Evolutionary conservation across 2,797 vertebrate genomes (phyloP), one percentile per base, ranked within the genome.

Genomic region (Sebastes cheni): DNA sequence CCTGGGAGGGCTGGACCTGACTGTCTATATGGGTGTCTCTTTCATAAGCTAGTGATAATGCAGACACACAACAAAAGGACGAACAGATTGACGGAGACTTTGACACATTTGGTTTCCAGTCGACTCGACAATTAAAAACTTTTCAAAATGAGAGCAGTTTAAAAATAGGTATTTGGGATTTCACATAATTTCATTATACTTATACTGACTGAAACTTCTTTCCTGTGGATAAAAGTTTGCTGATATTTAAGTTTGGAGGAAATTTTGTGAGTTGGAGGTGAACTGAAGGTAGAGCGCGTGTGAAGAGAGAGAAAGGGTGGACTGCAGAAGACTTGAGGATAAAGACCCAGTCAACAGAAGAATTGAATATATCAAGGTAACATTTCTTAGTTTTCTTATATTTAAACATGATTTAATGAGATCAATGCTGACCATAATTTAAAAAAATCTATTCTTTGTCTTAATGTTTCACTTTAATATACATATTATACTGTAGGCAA

Each of bases 21-120:
- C 32, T n/a, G 55, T 65, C 36, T 56, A n/a, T 23, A 77, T 60
- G 74, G 25, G 75, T 65, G 74, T 81, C 8, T 30, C 59, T 75
- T 77, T 85, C 72, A 82, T 72, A 79, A 88, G 11, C 18, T 60
- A 7, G 46, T 56, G 76, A 89, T 86, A 85, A 83, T 23, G 12
- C 18, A 65, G 11, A 55, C 42, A 58, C 60, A 22, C 78, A 70
- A 5, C 50, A n/a, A 20, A 73, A 87, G 83, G 61, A 67, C 30
- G 20, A 61, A 46, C 39, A 66, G 46, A 71, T 2, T 23, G 39
- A 59, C 23, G 1, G 58, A 72, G 34, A 72, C 56, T 32, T 16
- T 2, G 6, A 39, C 18, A 4, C 20, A 22, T 25, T 5, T 39
- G 10, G 27, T 50, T 70, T 79, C 16, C 55, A 59, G 32, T 42